A percentile compares a stretch with the other conserved stretches of the same genome.
phyloP scores from a whole-genome alignment of 2,113 vertebrate genomes.

The Mionectes macconnelli region DNA sequence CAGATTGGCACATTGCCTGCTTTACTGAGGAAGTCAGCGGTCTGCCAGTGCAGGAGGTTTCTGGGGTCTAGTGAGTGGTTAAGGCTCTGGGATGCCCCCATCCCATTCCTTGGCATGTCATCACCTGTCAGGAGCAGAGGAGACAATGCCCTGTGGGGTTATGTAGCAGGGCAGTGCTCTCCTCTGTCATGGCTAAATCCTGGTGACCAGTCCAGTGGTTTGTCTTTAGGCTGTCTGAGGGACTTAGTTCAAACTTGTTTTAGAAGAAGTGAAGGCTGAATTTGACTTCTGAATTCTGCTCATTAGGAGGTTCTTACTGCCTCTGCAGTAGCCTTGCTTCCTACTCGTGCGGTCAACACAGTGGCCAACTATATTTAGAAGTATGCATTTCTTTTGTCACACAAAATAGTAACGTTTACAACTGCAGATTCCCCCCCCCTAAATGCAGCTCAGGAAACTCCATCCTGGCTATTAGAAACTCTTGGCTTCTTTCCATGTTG shows the following conservation, averaged over 20 bases:
- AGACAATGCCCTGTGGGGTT: neutral
- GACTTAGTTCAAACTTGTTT: neutral
- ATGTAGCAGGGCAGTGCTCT: neutral
- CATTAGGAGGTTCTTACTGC: neutral
- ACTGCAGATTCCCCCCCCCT: neutral
- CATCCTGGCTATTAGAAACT: neutral
- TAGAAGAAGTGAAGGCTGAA: neutral
- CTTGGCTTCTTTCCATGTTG: slow-evolving; percentile 16
- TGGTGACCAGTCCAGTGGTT: neutral
- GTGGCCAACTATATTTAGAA: neutral
- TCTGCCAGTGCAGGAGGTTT: neutral
- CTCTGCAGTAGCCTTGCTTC: neutral
- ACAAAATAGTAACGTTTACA: neutral
- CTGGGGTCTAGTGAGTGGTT: neutral
- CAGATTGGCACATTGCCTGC: neutral
- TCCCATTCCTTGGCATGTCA: rapidly evolving
- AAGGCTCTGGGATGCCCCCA: neutral
- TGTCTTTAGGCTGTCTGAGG: rapidly evolving
- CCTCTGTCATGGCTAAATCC: neutral
- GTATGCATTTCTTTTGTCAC: neutral
- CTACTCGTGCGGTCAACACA: neutral
- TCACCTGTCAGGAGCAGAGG: neutral
- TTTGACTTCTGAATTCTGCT: neutral
- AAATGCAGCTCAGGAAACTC: neutral
- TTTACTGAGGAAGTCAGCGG: neutral